Evolutionary conservation across 2,888 invertebrate genomes (phyloP).

Genomic region (Caenorhabditis angaria): DNA sequence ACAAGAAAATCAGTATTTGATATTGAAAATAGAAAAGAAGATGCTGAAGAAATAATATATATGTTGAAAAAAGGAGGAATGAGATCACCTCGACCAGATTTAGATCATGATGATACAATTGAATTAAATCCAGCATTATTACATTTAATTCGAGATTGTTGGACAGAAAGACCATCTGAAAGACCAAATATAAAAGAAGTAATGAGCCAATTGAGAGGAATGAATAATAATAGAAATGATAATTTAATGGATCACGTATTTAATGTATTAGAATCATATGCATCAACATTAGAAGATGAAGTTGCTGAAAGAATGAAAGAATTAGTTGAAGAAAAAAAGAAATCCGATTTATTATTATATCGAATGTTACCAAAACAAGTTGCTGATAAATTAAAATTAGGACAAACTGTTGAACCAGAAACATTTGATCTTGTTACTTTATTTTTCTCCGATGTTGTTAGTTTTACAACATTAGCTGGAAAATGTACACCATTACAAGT

Average conservation of each 20-base stretch:
- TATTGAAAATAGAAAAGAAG: conserved; percentile 42
- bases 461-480: conserved; percentile 61
- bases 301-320: conserved; percentile 61
- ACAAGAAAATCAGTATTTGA: conserved; percentile 49
- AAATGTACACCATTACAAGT: conserved; percentile 66
- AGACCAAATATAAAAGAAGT: conserved; percentile 34
- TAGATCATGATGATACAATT: conserved; percentile 42
- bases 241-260: conserved; percentile 71
- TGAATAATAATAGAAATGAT: conserved; percentile 52
- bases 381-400: conserved; percentile 66
- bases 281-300: conserved; percentile 57
- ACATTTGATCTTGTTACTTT: conserved; percentile 62
- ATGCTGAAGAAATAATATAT: conserved; percentile 52
- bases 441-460: conserved; percentile 66
- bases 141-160: conserved; percentile 36
- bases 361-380: conserved; percentile 63
- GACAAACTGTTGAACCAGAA: conserved; percentile 63
- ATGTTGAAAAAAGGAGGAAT: conserved; percentile 55
- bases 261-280: conserved; percentile 64
- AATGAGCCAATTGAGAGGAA: conserved; percentile 39
- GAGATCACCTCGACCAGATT: conserved; percentile 47
- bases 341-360: conserved; percentile 60
- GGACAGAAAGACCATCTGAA: conserved; percentile 28
- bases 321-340: conserved; percentile 64
- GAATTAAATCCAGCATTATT: conserved; percentile 43